Conservation (phyloP, 2,888 invertebrate species). For the Isotomurus palustris region DNA sequence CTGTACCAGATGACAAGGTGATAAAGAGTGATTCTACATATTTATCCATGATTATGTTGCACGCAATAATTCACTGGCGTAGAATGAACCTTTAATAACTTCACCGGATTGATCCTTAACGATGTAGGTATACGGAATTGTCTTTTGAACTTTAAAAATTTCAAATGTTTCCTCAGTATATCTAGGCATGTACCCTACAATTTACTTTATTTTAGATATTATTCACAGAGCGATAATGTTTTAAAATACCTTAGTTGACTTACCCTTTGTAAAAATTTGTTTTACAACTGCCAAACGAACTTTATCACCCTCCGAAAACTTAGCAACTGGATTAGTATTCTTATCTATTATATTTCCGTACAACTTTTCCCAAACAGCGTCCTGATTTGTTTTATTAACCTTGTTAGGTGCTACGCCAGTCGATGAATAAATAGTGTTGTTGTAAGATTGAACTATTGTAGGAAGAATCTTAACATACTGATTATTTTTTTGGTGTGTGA, state of each 20-base stretch:
- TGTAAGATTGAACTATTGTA: background rate
- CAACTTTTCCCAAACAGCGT: background rate
- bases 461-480: background rate
- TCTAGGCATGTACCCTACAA: background rate
- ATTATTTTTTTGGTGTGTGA: slow-evolving; percentile 2
- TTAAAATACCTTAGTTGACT: background rate
- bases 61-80: slow-evolving; percentile 1
- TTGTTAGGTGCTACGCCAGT: background rate
- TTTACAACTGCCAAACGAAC: background rate
- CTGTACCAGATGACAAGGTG: no score
- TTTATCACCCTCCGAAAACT: background rate
- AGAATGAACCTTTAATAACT: slow-evolving; percentile 3
- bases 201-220: background rate
- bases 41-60: no score
- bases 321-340: background rate
- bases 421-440: background rate
- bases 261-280: slow-evolving; percentile 2
- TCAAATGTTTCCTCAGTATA: background rate
- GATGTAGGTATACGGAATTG: background rate
- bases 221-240: background rate
- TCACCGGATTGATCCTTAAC: background rate
- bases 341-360: slow-evolving; percentile 4
- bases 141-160: background rate
- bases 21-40: no score
- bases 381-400: slow-evolving; percentile 1